Percentiles rank a stretch among this genome's conserved stretches.
These are phyloP conservation scores for Psittacula cyanocephala DNA, from an alignment of 2,113 vertebrate genomes.

Conservation along the genomic window DNA sequence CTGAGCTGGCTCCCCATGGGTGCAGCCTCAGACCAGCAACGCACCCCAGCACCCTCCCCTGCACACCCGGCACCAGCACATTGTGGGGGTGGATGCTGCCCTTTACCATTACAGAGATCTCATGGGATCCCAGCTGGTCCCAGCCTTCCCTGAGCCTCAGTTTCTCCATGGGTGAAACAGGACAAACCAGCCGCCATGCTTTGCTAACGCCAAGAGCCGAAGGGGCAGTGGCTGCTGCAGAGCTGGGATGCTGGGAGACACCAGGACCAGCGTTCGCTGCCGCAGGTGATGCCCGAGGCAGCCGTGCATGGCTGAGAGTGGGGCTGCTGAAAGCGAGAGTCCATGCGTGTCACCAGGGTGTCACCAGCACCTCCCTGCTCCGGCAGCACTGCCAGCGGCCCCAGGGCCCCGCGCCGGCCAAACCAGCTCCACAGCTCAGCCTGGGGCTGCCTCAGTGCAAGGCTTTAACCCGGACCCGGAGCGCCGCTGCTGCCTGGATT, in stretches of 20 bases:
- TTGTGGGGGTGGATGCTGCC: neutral
- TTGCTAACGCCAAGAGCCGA: rapidly evolving
- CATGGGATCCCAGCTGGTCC: neutral
- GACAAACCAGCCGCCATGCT: rapidly evolving
- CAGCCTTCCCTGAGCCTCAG: neutral
- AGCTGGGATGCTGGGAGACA: rapidly evolving
- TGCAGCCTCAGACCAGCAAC: neutral
- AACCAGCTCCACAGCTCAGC: neutral
- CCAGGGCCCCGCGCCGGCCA: rapidly evolving
- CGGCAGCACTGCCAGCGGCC: rapidly evolving
- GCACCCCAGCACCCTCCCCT: neutral
- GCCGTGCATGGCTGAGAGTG: rapidly evolving
- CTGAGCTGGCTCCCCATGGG: neutral
- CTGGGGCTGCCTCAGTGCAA: neutral
- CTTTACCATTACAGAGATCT: neutral
- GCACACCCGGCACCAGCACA: rapidly evolving
- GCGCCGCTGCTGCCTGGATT: neutral
- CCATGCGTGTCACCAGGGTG: rapidly evolving
- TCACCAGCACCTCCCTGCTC: rapidly evolving
- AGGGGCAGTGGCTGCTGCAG: neutral
- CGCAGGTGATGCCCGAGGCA: neutral
- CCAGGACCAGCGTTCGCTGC: neutral
- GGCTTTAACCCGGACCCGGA: rapidly evolving
- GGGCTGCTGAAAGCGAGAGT: neutral
- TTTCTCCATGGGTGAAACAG: neutral